These are phyloP conservation scores for Eulacestoma nigropectus DNA, from an alignment of 2,113 vertebrate species.

Conservation along the genomic window DNA sequence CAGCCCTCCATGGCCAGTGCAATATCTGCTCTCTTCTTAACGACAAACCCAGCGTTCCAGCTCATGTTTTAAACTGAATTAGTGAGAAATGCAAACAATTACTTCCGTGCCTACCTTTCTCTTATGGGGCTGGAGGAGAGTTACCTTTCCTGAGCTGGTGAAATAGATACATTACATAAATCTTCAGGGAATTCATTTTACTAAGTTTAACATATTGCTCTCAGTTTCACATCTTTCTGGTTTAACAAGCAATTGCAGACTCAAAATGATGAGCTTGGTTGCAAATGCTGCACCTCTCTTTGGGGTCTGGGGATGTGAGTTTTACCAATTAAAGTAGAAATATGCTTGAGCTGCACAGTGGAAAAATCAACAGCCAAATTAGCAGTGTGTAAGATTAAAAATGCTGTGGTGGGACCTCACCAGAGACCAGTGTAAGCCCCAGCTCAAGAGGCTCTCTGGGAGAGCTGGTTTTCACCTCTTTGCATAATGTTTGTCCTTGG, in stretches of 20 bases:
- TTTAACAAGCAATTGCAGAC: constrained; percentile 40
- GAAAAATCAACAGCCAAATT: constrained; percentile 41
- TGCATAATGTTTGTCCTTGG: background rate
- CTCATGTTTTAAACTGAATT: background rate
- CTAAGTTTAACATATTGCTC: constrained; percentile 32
- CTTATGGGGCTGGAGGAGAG: background rate
- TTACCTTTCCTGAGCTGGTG: constrained; percentile 3
- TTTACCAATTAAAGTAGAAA: constrained; percentile 54
- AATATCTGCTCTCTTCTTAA: background rate
- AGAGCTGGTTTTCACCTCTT: background rate
- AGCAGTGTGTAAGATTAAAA: background rate
- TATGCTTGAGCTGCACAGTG: background rate
- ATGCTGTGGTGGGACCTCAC: background rate
- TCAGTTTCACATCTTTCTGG: background rate
- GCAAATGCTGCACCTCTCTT: constrained; percentile 36
- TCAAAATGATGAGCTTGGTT: constrained; percentile 37
- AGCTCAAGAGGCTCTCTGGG: background rate
- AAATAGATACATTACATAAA: background rate
- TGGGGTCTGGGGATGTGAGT: constrained; percentile 18
- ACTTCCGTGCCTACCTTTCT: background rate
- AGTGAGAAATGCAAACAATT: background rate
- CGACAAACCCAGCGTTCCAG: background rate
- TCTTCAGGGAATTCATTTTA: constrained; percentile 42
- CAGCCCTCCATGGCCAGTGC: background rate
- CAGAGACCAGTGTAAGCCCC: background rate